Base-by-base conservation (phyloP, 2,113 vertebrate species). In the Miniopterus natalensis region DNA sequence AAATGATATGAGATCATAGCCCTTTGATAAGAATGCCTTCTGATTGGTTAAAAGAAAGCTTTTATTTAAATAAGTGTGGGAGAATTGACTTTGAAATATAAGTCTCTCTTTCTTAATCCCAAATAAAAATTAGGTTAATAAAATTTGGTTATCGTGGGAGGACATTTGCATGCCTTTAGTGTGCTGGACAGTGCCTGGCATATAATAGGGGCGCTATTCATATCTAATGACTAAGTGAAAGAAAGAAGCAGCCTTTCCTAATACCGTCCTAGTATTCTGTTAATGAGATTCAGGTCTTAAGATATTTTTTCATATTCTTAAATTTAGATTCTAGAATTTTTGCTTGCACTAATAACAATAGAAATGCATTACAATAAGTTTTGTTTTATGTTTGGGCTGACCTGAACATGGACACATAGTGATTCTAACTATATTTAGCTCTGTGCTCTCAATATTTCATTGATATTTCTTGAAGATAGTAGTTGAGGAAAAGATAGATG, bases 301-400 rank as follows among this genome's bases (percentile, higher is more conserved):
- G 78, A 84, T 91, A 55, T 65, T 74, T 51, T 87, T 88, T 70
- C 5, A 18, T 86, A 63, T 55, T 94, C n/a, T 88, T 84, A 84
- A 79, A 65, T 96, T 88, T 87, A 59, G 36, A 36, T 66, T 70
- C 55, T 63, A 51, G n/a, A 45, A 17, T 53, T 87, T 96, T 61
- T 85, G 18, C 61, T 96, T 77, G 25, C 25, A 49, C 23, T 18
- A 70, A 17, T 65, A 47, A 53, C 73, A 17, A 73, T 49, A 86
- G 25, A 87, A 65, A 70, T 40, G 27, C 8, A 51, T 79, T 23
- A 31, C 3, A 55, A 40, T 70, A 88, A n/a, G 57, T 45, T 77
- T 73, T 83, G 36, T 47, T 92, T 95, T 96, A 36, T 59, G 7
- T 90, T 91, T 94, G 63, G 27, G 15, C 83, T 74, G 66, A 81